These are phyloP conservation scores for Gymnocephalus cernua DNA, from an alignment of 2,113 vertebrate species.

Conservation along the genomic window DNA sequence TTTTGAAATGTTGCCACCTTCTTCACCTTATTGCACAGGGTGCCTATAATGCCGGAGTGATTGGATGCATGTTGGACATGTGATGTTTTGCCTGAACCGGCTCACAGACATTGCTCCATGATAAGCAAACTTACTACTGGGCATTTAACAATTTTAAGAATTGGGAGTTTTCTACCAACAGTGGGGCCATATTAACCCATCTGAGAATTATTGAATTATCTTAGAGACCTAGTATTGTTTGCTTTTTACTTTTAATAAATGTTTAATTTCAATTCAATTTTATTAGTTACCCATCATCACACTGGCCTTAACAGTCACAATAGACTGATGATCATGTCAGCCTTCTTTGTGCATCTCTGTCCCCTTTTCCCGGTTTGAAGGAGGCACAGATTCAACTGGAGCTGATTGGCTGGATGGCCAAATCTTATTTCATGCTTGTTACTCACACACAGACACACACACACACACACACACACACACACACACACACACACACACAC, in stretches of 20 bases:
- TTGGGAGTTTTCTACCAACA: background rate
- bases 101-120: background rate
- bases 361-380: conserved; percentile 35
- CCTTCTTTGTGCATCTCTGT: conserved; percentile 15
- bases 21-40: background rate
- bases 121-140: background rate
- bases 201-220: background rate
- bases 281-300: background rate
- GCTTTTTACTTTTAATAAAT: background rate
- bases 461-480: conserved; percentile 17
- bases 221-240: background rate
- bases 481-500: conserved; percentile 46
- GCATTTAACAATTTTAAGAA: background rate
- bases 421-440: conserved; percentile 83
- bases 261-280: no score
- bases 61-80: background rate
- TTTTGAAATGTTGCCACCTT: background rate
- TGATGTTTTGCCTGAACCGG: background rate
- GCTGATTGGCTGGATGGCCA: conserved; percentile 74
- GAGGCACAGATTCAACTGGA: conserved; percentile 52
- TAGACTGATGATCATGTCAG: background rate
- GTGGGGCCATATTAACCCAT: background rate
- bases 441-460: conserved; percentile 50
- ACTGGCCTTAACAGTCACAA: background rate
- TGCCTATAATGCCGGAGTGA: background rate